Evolutionary conservation across 92 coral and sea anemone species (phyloP).

Genomic region (Palythoa caribaeorum): DNA sequence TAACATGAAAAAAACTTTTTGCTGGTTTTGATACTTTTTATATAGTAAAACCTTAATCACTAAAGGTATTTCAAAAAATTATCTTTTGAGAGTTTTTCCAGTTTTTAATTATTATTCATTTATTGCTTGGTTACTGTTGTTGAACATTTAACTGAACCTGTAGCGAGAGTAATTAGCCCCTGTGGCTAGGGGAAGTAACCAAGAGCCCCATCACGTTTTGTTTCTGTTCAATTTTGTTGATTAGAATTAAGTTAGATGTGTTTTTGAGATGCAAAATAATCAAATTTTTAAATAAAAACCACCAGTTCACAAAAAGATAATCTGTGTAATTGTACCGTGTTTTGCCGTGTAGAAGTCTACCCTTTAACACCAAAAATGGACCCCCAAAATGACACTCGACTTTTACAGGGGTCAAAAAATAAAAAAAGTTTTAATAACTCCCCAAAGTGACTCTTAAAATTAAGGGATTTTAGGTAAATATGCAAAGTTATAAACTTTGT

Average conservation of each 20-base stretch:
- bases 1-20: not conserved
- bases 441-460: no score
- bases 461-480: no score
- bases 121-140: not conserved
- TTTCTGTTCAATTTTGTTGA: not conserved
- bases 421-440: no score
- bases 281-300: not conserved
- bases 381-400: no score
- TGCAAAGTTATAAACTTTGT: no score
- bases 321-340: not conserved
- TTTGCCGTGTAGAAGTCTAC: no score
- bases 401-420: no score
- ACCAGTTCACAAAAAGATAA: not conserved
- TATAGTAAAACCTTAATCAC: not conserved
- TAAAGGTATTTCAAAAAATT: not conserved
- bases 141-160: not conserved
- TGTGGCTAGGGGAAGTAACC: not conserved
- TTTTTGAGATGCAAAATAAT: not conserved
- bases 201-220: not conserved
- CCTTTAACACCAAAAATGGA: no score
- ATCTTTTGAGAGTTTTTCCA: not conserved
- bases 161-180: not conserved
- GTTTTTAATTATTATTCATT: not conserved
- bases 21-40: not conserved
- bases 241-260: not conserved